Base-by-base conservation (phyloP, 2,113 vertebrate genomes). In the Oophaga pumilio region DNA sequence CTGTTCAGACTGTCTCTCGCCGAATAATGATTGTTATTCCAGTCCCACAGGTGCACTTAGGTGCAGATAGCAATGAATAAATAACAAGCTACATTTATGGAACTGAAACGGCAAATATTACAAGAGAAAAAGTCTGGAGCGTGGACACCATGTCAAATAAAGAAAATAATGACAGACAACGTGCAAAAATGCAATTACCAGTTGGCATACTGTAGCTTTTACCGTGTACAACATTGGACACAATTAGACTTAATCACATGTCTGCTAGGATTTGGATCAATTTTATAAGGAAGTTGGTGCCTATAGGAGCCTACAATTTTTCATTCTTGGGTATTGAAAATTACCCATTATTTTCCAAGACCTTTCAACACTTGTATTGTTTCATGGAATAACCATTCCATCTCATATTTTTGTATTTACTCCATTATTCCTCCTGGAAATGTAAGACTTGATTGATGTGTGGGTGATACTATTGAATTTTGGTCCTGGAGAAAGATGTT, bases 51-150 rank as follows among this genome's bases (percentile, higher is more conserved):
- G 20, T 53, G 43, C 50, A 33, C 33, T 68, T 78, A 62, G 71
- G 57, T 85, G 43, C 73, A 60, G 71, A 60, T 77, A 85, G 53
- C 71, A 66, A 66, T 77, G 43, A 85, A 76, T 76, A 26, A 62
- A 62, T 85, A 76, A 50, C 28, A 8, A 82, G 60, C 80, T 26
- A 24, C 20, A 69, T 69, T 66, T 66, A 12, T 15, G 17, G 57
- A 82, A 6, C 62, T 49, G 14, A 14, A 68, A 52, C 14, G 20
- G 20, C 60, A 82, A 68, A 68, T 66, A 82, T 62, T 68, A 14
- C 64, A 17, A 33, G 14, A 66, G n/a, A 9, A 14, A 68, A 69
- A 68, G 15, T 52, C 6, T 24, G 60, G 11, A 68, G 18, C 52
- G 22, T 12, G 64, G 49, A 13, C 12, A 15, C 60, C 14, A 57